These are phyloP conservation scores for Lepas anatifera DNA, from an alignment of 2,888 invertebrate genomes.

Conservation along the genomic window DNA sequence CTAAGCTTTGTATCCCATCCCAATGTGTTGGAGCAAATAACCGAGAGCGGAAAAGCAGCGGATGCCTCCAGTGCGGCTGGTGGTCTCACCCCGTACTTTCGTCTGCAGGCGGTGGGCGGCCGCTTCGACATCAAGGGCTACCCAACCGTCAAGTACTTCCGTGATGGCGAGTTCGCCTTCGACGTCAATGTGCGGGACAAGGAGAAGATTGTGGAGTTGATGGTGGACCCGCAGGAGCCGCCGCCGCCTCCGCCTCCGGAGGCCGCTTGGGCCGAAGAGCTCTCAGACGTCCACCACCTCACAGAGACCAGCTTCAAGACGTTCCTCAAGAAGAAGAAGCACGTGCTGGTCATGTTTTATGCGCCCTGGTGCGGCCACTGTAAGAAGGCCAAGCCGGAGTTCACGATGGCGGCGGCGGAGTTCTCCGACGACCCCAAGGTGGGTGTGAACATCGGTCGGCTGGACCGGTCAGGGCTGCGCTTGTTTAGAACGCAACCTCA, in stretches of 20 bases:
- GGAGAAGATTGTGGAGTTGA: conserved; percentile 64
- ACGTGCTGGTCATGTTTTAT: conserved; percentile 80
- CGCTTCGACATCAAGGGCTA: conserved; percentile 55
- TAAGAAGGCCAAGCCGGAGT: conserved; percentile 73
- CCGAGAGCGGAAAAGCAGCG: no score
- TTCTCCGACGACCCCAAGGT: conserved; percentile 65
- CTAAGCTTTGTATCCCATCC: no score
- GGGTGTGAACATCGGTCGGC: conserved; percentile 65
- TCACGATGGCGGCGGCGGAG: conserved; percentile 55
- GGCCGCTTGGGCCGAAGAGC: conserved; percentile 60
- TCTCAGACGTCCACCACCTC: conserved; percentile 62
- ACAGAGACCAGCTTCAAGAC: conserved; percentile 56
- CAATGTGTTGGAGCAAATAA: no score
- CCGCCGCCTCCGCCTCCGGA: conserved; percentile 65
- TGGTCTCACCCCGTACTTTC: no score
- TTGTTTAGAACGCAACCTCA: no score
- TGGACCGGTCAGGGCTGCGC: conserved; percentile 45
- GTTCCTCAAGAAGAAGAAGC: conserved; percentile 69
- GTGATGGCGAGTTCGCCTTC: conserved; percentile 60
- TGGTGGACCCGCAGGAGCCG: conserved; percentile 65
- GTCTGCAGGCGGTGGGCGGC: conserved; percentile 21
- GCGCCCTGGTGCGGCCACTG: conserved; percentile 92
- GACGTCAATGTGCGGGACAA: conserved; percentile 66
- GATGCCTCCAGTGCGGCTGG: no score
- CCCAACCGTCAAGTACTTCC: conserved; percentile 66